Base-by-base conservation (phyloP, 2,888 invertebrate genomes). In the Pseudoips prasinana region DNA sequence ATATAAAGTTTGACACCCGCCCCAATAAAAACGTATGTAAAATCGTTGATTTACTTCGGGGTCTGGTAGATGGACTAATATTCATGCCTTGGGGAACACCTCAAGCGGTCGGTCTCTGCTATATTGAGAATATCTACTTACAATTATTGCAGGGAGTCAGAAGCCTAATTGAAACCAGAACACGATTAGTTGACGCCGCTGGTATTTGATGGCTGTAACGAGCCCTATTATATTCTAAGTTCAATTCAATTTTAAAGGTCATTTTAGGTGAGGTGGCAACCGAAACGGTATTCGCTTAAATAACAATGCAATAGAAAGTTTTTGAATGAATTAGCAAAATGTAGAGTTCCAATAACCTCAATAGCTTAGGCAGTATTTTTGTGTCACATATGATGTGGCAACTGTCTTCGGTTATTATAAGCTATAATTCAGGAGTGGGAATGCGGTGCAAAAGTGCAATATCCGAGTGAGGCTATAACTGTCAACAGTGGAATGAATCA, bases 401-500 rank as follows among this genome's bases (percentile, higher is more conserved):
- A 58, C 53, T 58, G 58, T 73, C 73, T 66, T 72, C 68, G 52
- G 72, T 71, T 78, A 78, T 80, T 78, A 75, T 76, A 70, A 68
- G 53, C 58, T 57, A 82, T 82, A 80, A 73, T 79, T 82, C 73
- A 80, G 64, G 31, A 73, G 71, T 68, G 63, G 66, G 77, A 77
- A 77, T 71, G 77, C 67, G 69, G 68, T 55, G 79, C 81, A 83
- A 79, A 79, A 82, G 83, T 80, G 82, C 81, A 84, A 83, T 83
- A 84, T 83, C 79, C 76, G 73, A 73, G 64, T 68, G 48, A 63
- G 64, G 80, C 84, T 77, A 82, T 82, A 82, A 82, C 79, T 80
- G 83, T 85, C 83, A 80, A 69, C 82, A 59, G 62, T 48, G 60
- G 69, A 75, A 86, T 85, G 85, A 87, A 86, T 88, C 86, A 86